Conservation (phyloP, 2,113 vertebrate species). For the Nesogale talazaci region DNA sequence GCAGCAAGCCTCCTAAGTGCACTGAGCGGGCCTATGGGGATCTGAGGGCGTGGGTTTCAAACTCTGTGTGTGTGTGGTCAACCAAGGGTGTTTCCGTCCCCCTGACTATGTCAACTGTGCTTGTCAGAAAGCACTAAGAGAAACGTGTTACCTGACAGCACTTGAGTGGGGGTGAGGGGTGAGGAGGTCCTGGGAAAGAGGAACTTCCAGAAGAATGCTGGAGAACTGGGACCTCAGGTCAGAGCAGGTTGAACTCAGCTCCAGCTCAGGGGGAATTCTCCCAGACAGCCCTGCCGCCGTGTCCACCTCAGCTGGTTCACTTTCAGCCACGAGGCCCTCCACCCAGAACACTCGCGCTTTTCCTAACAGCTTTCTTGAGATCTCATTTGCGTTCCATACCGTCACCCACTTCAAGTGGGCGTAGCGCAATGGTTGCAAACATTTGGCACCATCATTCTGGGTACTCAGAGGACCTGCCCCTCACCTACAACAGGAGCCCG, state of each 20-base stretch:
- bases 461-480: background rate
- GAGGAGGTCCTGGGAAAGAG: background rate
- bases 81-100: background rate
- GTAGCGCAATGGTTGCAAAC: background rate
- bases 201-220: background rate
- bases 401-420: background rate
- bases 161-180: background rate
- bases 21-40: background rate
- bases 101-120: background rate
- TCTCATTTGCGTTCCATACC: background rate
- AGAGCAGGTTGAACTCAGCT: fast-evolving
- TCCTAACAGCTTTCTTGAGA: background rate
- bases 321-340: background rate
- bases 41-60: background rate
- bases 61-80: background rate
- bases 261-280: background rate
- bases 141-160: background rate
- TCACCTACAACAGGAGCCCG: background rate
- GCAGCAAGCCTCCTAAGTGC: background rate
- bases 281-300: background rate
- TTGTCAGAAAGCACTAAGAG: background rate
- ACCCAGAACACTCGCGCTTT: background rate
- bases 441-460: background rate
- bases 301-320: background rate
- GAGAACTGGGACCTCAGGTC: background rate